Evolutionary conservation across 2,113 vertebrate species (phyloP).

Genomic region (Galemys pyrenaicus): DNA sequence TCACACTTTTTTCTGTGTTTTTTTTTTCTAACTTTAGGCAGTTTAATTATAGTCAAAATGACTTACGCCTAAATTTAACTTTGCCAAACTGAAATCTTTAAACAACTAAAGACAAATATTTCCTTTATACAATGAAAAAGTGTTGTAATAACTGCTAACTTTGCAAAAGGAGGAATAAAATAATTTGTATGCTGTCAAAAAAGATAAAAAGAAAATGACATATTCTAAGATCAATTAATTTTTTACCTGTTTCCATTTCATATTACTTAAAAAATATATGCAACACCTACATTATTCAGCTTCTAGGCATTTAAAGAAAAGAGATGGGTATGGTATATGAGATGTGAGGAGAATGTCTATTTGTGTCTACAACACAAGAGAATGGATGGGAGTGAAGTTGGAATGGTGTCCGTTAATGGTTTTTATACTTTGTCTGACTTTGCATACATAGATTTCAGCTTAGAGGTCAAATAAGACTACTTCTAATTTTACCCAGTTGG

Average conservation of each 20-base stretch:
- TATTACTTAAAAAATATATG: conserved; percentile 57
- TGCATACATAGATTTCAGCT: not conserved
- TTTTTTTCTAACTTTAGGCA: conserved; percentile 54
- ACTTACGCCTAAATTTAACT: conserved; percentile 62
- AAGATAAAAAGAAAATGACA: conserved; percentile 35
- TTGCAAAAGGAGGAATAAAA: conserved; percentile 24
- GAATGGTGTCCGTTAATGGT: not conserved
- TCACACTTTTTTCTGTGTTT: not conserved
- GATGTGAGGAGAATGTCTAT: not conserved
- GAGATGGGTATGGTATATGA: conserved; percentile 1
- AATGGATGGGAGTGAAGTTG: not conserved
- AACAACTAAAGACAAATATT: conserved; percentile 20
- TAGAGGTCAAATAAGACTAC: not conserved
- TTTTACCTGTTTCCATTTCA: conserved; percentile 47
- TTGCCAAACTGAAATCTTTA: conserved; percentile 59
- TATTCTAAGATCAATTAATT: conserved; percentile 34
- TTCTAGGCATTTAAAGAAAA: conserved; percentile 27
- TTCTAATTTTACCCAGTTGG: not conserved
- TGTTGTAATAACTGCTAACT: conserved; percentile 45
- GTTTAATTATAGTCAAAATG: conserved; percentile 51
- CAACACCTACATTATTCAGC: not conserved
- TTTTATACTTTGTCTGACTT: not conserved
- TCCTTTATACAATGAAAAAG: conserved; percentile 65
- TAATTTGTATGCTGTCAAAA: conserved; percentile 3
- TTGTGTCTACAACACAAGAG: conserved; percentile 42